Conservation (phyloP, 2,888 invertebrate species). For the Hedychridium roseum region DNA sequence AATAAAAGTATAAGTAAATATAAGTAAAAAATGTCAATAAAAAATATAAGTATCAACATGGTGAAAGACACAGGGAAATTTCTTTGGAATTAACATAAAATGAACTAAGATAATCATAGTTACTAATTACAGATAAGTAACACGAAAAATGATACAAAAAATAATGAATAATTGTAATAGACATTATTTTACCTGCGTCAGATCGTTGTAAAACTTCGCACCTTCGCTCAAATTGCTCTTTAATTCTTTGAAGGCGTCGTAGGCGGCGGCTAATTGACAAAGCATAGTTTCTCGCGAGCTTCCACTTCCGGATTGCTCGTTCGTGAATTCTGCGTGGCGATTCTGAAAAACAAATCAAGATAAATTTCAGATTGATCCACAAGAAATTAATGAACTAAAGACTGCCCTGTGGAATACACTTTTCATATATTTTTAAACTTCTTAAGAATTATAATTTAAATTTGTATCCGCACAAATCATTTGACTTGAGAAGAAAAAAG, state of each 20-base stretch:
- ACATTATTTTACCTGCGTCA: slow-evolving; percentile 73
- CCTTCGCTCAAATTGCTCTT: slow-evolving; percentile 93
- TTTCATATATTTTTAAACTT: too few species aligned
- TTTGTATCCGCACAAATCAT: too few species aligned
- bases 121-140: too few species aligned
- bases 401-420: too few species aligned
- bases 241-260: slow-evolving; percentile 92
- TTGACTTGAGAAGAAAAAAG: too few species aligned
- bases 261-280: slow-evolving; percentile 86
- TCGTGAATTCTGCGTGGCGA: slow-evolving; percentile 67
- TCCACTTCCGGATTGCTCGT: slow-evolving; percentile 63
- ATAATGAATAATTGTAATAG: slow-evolving; percentile 6
- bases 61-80: neutral
- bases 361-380: too few species aligned
- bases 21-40: slow-evolving; percentile 21
- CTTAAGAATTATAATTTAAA: too few species aligned
- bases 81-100: neutral
- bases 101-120: neutral
- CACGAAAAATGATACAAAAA: too few species aligned
- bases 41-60: slow-evolving; percentile 18
- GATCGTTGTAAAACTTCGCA: slow-evolving; percentile 93
- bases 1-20: too few species aligned
- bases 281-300: slow-evolving; percentile 79
- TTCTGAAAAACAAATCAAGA: slow-evolving; percentile 39
- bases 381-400: too few species aligned